These are phyloP conservation scores for Florisuga fusca DNA, from an alignment of 2,797 vertebrate species.

Conservation along the genomic window DNA sequence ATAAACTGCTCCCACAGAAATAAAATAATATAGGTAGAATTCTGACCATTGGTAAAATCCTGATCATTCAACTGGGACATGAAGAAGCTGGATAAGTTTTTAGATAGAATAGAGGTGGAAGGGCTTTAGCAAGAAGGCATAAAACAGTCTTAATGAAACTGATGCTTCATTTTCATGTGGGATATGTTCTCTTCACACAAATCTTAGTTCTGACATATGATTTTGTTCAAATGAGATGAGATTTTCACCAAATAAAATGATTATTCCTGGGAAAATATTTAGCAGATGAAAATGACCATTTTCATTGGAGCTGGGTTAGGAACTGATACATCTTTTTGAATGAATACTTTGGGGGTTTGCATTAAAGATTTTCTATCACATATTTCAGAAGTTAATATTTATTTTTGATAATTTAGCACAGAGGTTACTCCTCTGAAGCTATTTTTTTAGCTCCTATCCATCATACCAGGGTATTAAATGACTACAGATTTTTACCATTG, in stretches of 20 bases:
- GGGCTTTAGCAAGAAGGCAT: background rate
- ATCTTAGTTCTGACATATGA: background rate
- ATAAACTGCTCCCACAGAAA: background rate
- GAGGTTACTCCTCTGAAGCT: conserved; percentile 52
- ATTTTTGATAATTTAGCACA: conserved; percentile 77
- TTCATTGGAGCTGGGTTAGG: conserved; percentile 39
- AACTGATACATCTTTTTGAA: conserved; percentile 66
- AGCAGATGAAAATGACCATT: conserved; percentile 31
- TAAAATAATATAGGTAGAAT: too few relatives aligned
- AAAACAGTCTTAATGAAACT: background rate
- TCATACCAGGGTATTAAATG: conserved; percentile 23
- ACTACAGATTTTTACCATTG: conserved; percentile 49
- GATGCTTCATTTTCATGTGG: background rate
- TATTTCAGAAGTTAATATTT: conserved; percentile 78
- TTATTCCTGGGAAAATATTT: conserved; percentile 56
- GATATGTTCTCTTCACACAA: background rate
- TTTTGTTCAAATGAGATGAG: background rate
- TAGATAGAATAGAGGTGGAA: background rate
- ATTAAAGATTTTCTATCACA: conserved; percentile 78
- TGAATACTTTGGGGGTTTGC: conserved; percentile 36
- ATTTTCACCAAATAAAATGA: conserved; percentile 19
- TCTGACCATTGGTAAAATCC: background rate
- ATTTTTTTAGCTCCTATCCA: conserved; percentile 64
- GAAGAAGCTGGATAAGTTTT: background rate
- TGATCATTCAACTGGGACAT: background rate